A percentile compares a stretch with the other conserved stretches of the same genome.
These are phyloP conservation scores for Acholoe squamosa DNA, from an alignment of 2,888 invertebrate species.

Conservation along the genomic window DNA sequence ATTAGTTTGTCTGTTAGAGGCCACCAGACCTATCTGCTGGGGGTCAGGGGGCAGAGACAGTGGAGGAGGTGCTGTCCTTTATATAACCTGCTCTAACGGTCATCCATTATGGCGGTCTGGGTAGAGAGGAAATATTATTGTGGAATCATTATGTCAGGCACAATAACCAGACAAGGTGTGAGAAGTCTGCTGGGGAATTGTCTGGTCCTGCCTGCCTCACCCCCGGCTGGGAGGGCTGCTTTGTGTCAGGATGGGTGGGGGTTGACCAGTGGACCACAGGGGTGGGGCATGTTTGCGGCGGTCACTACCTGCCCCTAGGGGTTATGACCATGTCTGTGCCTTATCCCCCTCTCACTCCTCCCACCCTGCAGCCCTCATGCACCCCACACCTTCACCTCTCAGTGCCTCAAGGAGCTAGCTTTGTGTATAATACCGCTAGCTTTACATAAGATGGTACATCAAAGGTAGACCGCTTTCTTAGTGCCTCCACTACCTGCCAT, in stretches of 20 bases:
- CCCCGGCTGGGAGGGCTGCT: neutral
- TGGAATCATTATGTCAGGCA: slow-evolving; percentile 50
- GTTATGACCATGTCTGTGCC: neutral
- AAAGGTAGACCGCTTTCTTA: neutral
- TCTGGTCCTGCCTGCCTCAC: neutral
- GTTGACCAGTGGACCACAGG: neutral
- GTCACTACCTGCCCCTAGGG: slow-evolving; percentile 23
- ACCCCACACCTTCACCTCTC: neutral
- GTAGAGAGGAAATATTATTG: neutral
- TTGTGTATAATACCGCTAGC: neutral
- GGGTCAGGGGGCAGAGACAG: neutral
- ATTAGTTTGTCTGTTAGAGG: neutral
- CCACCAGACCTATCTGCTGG: neutral
- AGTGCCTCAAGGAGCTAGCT: neutral
- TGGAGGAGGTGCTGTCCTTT: neutral
- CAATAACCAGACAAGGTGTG: slow-evolving; percentile 28
- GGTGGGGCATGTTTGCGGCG: slow-evolving; percentile 39
- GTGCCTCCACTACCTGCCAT: neutral
- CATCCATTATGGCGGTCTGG: neutral
- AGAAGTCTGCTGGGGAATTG: slow-evolving; percentile 30
- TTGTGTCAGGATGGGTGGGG: neutral
- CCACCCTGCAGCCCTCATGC: neutral
- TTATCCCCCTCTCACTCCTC: neutral
- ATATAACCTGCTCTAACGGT: slow-evolving; percentile 24
- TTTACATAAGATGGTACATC: slow-evolving; percentile 38